Evolutionary conservation across 2,888 invertebrate species (phyloP), one percentile per base, ranked within the genome.

Genomic region (Yponomeuta evonymella): DNA sequence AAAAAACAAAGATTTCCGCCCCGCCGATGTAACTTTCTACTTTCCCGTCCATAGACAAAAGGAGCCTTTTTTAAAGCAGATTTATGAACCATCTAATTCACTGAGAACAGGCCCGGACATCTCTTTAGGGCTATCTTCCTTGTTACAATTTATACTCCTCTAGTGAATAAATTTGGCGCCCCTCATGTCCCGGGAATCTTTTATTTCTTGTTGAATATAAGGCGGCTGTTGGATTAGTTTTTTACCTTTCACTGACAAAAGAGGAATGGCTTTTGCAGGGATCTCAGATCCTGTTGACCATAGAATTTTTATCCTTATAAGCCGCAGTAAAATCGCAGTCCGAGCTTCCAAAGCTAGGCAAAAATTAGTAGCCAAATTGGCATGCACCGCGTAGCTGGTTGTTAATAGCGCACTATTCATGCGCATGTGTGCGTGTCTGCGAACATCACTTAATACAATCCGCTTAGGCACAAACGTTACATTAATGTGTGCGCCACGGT

Each of bases 71-170:
- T 65, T 33, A 33, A 33, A 65, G 30, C 29, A 65, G 33, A 65
- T 65, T 65, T 65, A 65, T 65, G 65, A 65, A 29, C 65, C 65
- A 33, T 30, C 65, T 65, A 65, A 65, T 65, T 65, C 65, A 65
- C 30, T 65, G 65, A 65, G 65, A 33, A 33, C 65, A 33, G 33
- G 29, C 65, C 65, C 65, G 30, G 65, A 65, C 65, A 33, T 65
- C 65, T 65, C 33, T 29, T 65, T 65, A 65, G 33, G 65, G 65
- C 65, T 29, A 65, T 30, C 30, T 33, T 10, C 65, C 65, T 65
- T 58, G 51, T 58, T 58, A 58, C 51, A 58, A 58, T 58, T 58
- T 58, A 58, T 58, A 58, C 51, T 58, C 51, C 15, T 58, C 51
- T 58, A 58, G 51, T 58, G 51, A 58, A 58, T 58, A 58, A 58